Percentiles rank a stretch among this genome's conserved stretches.
phyloP scores from a whole-genome alignment of 2,888 invertebrate genomes.

The Hypsopygia costalis region DNA sequence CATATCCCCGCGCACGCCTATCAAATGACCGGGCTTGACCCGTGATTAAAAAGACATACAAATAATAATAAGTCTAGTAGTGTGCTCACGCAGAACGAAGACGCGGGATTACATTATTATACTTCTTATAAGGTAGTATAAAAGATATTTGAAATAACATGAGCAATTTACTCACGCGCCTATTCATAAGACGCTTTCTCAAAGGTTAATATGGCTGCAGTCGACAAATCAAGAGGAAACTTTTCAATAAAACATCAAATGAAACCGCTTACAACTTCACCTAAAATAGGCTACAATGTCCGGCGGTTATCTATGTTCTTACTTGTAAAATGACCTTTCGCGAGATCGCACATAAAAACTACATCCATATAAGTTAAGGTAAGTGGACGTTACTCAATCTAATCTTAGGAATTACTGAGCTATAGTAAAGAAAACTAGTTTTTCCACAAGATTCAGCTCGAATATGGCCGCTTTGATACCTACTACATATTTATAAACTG shows the following conservation, averaged over 20 bases:
- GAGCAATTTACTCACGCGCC: too few species aligned
- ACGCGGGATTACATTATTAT: too few species aligned
- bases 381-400: constrained; percentile 18
- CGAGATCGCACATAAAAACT: neutral
- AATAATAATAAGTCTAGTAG: too few species aligned
- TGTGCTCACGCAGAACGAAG: too few species aligned
- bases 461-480: constrained; percentile 3
- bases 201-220: neutral
- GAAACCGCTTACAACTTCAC: neutral
- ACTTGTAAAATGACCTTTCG: neutral
- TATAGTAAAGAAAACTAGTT: constrained; percentile 16
- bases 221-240: neutral
- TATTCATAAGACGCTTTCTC: too few species aligned
- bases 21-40: too few species aligned
- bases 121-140: too few species aligned
- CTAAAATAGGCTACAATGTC: neutral
- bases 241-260: too few species aligned
- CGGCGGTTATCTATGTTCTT: neutral
- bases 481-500: constrained; percentile 15
- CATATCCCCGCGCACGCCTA: too few species aligned
- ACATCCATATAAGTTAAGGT: neutral
- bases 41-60: too few species aligned
- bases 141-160: too few species aligned
- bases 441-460: constrained; percentile 13
- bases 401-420: constrained; percentile 1